Conservation (phyloP, 2,888 invertebrate genomes). For the Marasmarcha lunaedactyla region DNA sequence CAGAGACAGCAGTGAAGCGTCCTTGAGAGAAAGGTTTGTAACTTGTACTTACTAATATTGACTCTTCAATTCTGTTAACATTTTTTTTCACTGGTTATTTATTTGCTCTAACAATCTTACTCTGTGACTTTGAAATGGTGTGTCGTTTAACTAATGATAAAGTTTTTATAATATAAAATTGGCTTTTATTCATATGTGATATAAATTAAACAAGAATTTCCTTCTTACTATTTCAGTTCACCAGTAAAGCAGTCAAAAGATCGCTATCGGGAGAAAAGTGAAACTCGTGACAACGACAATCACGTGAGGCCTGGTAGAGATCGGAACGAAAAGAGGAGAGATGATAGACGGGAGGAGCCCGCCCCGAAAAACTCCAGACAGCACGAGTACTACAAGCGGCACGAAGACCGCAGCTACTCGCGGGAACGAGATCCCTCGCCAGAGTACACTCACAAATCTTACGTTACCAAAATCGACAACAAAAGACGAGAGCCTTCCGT, state of each 20-base stretch:
- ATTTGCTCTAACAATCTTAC: no score
- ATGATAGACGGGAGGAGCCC: constrained; percentile 43
- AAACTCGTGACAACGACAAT: constrained; percentile 29
- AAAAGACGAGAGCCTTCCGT: constrained; percentile 31
- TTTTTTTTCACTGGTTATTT: no score
- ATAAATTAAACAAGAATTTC: no score
- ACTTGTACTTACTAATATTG: no score
- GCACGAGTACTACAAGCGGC: constrained; percentile 26
- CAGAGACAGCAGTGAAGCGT: constrained; percentile 44
- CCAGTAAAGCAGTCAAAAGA: constrained; percentile 30
- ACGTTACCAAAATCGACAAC: constrained; percentile 44
- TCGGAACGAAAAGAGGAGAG: constrained; percentile 48
- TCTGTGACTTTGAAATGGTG: no score
- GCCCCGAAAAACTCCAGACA: constrained; percentile 21
- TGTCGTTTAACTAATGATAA: no score
- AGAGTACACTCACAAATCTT: constrained; percentile 36
- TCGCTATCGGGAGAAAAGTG: constrained; percentile 38
- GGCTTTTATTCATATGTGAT: no score
- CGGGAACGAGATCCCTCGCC: constrained; percentile 29
- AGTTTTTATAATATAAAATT: no score
- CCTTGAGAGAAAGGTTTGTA: constrained; percentile 47
- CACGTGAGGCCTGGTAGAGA: constrained; percentile 42
- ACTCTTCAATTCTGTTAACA: no score
- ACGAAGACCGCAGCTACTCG: constrained; percentile 33
- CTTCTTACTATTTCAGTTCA: constrained; percentile 42